Percentiles rank a stretch among this genome's conserved stretches.
Conservation (phyloP, 1,140 invertebrate species). For the Papilio helenus region DNA sequence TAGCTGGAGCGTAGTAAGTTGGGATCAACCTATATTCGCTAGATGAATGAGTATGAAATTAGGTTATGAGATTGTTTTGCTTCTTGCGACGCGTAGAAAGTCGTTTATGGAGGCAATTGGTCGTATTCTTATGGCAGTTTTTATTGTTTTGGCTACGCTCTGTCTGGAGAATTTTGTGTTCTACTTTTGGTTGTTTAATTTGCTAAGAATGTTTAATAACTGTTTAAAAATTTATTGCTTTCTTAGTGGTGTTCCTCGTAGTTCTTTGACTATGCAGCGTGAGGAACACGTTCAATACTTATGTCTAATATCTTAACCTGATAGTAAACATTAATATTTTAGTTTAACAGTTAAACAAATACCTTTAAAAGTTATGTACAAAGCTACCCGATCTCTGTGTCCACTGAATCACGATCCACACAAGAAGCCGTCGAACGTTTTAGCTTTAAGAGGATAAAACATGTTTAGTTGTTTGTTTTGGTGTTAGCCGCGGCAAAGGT, state of each 20-base stretch:
- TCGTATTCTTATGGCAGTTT: conserved; percentile 45
- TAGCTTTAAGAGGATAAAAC: conserved; percentile 55
- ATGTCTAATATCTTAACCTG: neutral
- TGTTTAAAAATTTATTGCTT: neutral
- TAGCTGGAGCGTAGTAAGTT: conserved; percentile 47
- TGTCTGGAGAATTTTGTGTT: neutral
- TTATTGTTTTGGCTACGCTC: conserved; percentile 18
- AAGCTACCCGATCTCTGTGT: conserved; percentile 38
- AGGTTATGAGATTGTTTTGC: conserved; percentile 58
- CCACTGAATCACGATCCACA: conserved; percentile 37
- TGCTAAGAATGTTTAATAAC: neutral
- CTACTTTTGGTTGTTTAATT: conserved; percentile 21
- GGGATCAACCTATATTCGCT: conserved; percentile 55
- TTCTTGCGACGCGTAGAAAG: conserved; percentile 46
- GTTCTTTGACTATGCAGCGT: neutral
- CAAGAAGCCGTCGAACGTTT: conserved; percentile 57
- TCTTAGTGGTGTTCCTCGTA: neutral
- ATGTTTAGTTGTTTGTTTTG: conserved; percentile 71
- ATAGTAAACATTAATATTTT: neutral
- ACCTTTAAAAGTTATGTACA: conserved; percentile 36
- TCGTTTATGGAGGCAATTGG: conserved; percentile 50
- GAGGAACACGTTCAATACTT: conserved; percentile 23
- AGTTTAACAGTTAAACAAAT: conserved; percentile 30
- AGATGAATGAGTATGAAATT: conserved; percentile 60
- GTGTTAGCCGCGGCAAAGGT: conserved; percentile 68